Evolutionary conservation across 2,797 vertebrate genomes (phyloP).

Genomic region (Halcyon leucocephala): DNA sequence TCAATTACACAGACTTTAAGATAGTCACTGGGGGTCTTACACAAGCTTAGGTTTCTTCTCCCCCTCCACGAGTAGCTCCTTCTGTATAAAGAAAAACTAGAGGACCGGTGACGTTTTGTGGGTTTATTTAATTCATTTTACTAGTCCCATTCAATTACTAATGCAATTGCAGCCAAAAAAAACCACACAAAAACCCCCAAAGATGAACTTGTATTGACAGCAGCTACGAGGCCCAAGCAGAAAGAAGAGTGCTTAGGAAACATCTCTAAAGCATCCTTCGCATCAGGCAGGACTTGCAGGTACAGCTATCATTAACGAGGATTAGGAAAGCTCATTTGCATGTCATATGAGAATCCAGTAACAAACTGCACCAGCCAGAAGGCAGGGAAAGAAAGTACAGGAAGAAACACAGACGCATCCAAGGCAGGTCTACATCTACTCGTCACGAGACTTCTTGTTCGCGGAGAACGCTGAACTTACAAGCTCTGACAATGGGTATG

Average conservation of each 20-base stretch:
- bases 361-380: background rate
- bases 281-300: rapidly evolving
- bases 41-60: background rate
- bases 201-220: background rate
- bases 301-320: rapidly evolving
- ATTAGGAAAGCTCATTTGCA: background rate
- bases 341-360: rapidly evolving
- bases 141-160: background rate
- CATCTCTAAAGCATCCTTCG: background rate
- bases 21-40: too few species aligned
- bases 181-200: background rate
- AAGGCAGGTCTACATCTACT: background rate
- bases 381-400: background rate
- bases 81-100: background rate
- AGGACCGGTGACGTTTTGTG: background rate
- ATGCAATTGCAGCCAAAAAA: background rate
- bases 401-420: background rate
- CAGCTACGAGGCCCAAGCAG: background rate
- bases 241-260: background rate
- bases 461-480: background rate
- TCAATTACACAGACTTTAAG: background rate
- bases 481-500: background rate
- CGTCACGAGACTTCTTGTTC: background rate
- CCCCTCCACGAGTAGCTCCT: background rate
- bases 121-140: background rate